These are phyloP conservation scores for Eustalomyia histrio DNA, from an alignment of 2,888 invertebrate genomes.

Conservation along the genomic window DNA sequence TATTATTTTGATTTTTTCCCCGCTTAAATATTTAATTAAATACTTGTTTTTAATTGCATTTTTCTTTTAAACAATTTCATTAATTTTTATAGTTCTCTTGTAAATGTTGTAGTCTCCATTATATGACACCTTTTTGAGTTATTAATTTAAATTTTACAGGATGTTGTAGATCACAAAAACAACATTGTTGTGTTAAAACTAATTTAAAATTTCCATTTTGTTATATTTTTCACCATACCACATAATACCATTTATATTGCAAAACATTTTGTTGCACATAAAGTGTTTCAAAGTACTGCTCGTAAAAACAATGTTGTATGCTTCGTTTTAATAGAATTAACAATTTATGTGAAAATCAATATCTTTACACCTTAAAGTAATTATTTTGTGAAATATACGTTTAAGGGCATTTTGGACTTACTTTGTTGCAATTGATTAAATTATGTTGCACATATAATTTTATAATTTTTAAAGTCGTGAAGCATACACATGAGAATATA, in stretches of 20 bases:
- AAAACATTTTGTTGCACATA: neutral
- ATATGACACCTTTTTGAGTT: constrained; percentile 37
- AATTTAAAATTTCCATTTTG: neutral
- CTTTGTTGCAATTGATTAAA: neutral
- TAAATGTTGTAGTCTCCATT: constrained; percentile 25
- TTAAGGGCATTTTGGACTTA: neutral
- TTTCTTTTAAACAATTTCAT: constrained; percentile 37
- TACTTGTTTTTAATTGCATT: neutral
- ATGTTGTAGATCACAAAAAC: constrained; percentile 15
- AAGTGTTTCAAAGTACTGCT: neutral
- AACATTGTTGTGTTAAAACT: constrained; percentile 22
- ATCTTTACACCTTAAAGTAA: neutral
- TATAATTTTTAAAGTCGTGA: neutral
- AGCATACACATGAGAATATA: too few relatives aligned
- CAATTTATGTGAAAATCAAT: constrained; percentile 2
- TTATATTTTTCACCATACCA: neutral
- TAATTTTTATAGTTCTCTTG: constrained; percentile 36
- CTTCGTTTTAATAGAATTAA: neutral
- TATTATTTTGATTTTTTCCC: too few relatives aligned
- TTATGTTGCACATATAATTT: neutral
- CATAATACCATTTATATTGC: neutral
- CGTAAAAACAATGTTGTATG: neutral
- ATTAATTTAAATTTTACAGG: constrained; percentile 6
- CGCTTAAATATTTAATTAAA: neutral
- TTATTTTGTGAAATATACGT: neutral